These are phyloP conservation scores for Percina caprodes DNA, from an alignment of 2,113 vertebrate species.

Conservation along the genomic window DNA sequence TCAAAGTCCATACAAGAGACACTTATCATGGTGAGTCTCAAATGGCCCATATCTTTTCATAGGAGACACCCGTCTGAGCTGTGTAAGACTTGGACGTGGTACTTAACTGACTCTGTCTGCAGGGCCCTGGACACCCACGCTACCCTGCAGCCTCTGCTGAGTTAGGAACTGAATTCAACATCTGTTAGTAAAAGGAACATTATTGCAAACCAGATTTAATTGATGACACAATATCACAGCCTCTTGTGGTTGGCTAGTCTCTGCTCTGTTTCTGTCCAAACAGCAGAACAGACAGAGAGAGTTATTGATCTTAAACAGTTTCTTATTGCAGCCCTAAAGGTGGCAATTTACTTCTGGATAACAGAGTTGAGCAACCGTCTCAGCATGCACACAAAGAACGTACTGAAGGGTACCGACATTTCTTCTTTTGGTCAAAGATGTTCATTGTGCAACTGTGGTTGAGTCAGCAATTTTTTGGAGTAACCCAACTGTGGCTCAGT, in stretches of 20 bases:
- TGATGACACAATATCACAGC: constrained; percentile 59
- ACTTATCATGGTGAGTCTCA: constrained; percentile 72
- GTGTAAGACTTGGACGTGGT: constrained; percentile 46
- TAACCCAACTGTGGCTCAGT: constrained; percentile 36
- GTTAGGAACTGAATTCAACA: constrained; percentile 55
- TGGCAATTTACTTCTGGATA: constrained; percentile 21
- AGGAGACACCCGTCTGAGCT: constrained; percentile 49
- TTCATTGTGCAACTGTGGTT: constrained; percentile 37
- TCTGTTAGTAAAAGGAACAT: constrained; percentile 46
- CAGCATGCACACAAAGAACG: constrained; percentile 1
- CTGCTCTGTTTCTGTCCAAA: constrained; percentile 34
- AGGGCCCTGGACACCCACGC: constrained; percentile 40
- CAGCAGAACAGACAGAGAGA: constrained; percentile 21
- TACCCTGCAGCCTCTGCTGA: constrained; percentile 39
- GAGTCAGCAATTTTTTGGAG: constrained; percentile 27
- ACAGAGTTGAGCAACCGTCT: constrained; percentile 28
- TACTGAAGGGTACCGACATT: constrained; percentile 22
- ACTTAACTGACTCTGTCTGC: constrained; percentile 52
- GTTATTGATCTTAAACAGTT: constrained; percentile 26
- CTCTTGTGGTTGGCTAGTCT: constrained; percentile 38
- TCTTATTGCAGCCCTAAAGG: constrained; percentile 32
- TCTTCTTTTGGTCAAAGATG: constrained; percentile 40
- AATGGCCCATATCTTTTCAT: constrained; percentile 71
- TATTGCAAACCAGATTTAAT: constrained; percentile 58
- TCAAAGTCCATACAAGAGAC: constrained; percentile 73